These are phyloP conservation scores for Apostichopus californicus DNA, from an alignment of 35 echinoderm and acorn worm genomes.

Conservation along the genomic window DNA sequence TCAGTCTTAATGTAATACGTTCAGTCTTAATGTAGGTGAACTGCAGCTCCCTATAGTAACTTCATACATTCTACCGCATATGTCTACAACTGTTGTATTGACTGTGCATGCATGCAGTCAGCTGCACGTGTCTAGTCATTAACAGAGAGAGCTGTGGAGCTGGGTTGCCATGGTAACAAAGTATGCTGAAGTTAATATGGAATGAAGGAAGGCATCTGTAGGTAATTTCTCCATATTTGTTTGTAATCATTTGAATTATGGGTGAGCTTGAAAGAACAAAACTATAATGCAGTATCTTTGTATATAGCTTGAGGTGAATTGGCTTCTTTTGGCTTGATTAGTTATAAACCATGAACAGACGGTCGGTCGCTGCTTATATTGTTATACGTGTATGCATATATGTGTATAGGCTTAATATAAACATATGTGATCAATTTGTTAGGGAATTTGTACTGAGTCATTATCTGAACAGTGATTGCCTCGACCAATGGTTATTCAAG, in stretches of 20 bases:
- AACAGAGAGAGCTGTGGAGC: neutral
- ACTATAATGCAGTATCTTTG: neutral
- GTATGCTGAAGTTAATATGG: conserved; percentile 4
- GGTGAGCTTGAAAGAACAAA: neutral
- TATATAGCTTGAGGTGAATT: neutral
- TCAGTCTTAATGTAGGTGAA: too few relatives aligned
- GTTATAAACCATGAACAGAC: neutral
- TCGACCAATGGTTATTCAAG: too few relatives aligned
- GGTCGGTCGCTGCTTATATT: neutral
- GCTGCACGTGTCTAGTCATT: neutral
- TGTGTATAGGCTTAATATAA: too few relatives aligned
- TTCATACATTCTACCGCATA: neutral
- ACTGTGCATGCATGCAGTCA: neutral
- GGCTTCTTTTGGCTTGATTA: neutral
- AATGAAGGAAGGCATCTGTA: conserved; percentile 26
- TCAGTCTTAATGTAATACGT: too few relatives aligned
- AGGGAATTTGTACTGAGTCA: too few relatives aligned
- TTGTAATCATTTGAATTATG: neutral
- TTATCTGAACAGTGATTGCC: too few relatives aligned
- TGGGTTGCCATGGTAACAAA: conserved; percentile 29
- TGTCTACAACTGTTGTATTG: neutral
- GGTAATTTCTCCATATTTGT: conserved; percentile 4
- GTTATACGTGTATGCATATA: too few relatives aligned
- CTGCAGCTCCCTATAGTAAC: too few relatives aligned
- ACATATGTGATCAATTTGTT: too few relatives aligned